Evolutionary conservation across 2,797 vertebrate genomes (phyloP).

Genomic region (Lacerta agilis): DNA sequence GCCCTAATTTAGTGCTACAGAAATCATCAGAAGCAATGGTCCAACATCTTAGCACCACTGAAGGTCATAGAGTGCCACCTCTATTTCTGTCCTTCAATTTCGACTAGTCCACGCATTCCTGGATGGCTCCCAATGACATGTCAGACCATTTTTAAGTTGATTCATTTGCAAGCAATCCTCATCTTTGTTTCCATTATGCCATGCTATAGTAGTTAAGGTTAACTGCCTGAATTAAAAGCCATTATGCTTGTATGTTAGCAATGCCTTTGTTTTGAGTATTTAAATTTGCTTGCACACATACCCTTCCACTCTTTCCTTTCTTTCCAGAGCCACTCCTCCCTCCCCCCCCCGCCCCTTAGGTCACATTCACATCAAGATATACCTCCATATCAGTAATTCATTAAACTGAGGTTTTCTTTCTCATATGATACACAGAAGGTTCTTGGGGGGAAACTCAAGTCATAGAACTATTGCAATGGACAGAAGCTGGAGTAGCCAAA

Average conservation of each 20-base stretch:
- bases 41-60: neutral
- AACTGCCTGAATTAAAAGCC: neutral
- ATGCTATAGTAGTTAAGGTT: neutral
- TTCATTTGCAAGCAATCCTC: neutral
- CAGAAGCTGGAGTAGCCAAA: neutral
- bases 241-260: neutral
- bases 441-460: too few relatives aligned
- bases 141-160: neutral
- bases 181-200: neutral
- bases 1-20: conserved; percentile 9
- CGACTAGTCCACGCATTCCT: neutral
- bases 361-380: neutral
- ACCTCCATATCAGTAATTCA: neutral
- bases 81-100: neutral
- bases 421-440: neutral
- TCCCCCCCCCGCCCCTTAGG: neutral
- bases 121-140: neutral
- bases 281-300: too few relatives aligned
- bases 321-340: neutral
- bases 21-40: conserved; percentile 24
- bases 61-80: conserved; percentile 15
- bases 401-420: neutral
- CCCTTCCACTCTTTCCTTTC: neutral
- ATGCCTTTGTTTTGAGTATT: neutral
- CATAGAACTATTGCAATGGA: neutral